A percentile compares a stretch with the other conserved stretches of the same genome.
Evolutionary conservation across 1,140 invertebrate species (phyloP).

Genomic region (Cardiocondyla obscurior): DNA sequence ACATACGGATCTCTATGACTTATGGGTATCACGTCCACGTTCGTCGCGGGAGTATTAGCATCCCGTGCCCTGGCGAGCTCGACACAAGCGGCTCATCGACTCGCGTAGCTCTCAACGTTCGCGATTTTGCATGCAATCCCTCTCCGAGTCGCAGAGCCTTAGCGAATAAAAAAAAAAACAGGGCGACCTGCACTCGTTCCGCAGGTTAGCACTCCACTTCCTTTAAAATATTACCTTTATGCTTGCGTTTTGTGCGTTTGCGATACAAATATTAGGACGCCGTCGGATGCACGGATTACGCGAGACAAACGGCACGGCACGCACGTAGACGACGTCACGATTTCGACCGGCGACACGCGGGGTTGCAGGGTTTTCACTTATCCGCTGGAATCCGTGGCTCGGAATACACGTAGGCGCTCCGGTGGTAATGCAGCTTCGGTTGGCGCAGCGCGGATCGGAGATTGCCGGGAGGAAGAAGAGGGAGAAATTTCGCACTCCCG

Average conservation of each 20-base stretch:
- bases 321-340: constrained; percentile 57
- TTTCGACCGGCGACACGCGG: constrained; percentile 50
- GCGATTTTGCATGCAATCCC: constrained; percentile 13
- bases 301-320: constrained; percentile 53
- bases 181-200: neutral
- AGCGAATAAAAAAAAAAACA: constrained; percentile 7
- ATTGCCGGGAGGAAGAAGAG: neutral
- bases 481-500: neutral
- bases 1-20: neutral
- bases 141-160: neutral
- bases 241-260: neutral
- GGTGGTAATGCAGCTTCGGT: neutral
- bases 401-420: neutral
- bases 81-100: neutral
- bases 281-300: constrained; percentile 55
- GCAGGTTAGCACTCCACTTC: neutral
- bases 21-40: neutral
- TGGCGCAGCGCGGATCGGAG: too few relatives aligned
- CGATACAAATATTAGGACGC: constrained; percentile 57
- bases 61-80: neutral
- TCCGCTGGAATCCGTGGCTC: neutral
- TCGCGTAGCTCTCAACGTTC: neutral
- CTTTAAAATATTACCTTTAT: constrained; percentile 48
- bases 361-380: constrained; percentile 22
- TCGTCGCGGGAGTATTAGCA: too few relatives aligned